phyloP scores from a whole-genome alignment of 2,797 vertebrate species.

The Gymnothorax reevesii region DNA sequence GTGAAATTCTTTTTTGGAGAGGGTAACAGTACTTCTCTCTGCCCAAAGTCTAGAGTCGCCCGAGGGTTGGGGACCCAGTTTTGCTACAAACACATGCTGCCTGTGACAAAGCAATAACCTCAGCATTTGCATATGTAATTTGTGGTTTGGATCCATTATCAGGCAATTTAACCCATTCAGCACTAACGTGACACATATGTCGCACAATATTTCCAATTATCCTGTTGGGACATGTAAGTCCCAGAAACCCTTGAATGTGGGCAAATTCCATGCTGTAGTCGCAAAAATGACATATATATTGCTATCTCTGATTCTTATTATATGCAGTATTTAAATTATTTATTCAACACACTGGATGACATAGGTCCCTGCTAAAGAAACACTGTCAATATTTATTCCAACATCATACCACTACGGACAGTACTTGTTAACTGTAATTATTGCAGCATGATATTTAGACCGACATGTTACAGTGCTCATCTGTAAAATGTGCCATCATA shows the following conservation, averaged over 20 bases:
- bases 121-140: neutral
- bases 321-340: neutral
- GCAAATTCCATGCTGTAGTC: too few relatives aligned
- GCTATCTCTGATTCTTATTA: too few relatives aligned
- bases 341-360: neutral
- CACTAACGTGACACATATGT: too few relatives aligned
- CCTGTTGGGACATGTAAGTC: too few relatives aligned
- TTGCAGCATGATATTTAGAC: neutral
- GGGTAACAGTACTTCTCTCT: too few relatives aligned
- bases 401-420: neutral
- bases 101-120: neutral
- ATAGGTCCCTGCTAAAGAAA: neutral
- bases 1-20: too few relatives aligned
- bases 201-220: too few relatives aligned
- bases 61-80: neutral
- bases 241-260: too few relatives aligned
- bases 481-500: neutral
- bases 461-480: neutral
- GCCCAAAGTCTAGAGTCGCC: too few relatives aligned
- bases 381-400: neutral
- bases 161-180: neutral
- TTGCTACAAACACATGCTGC: neutral
- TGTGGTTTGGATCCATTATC: neutral
- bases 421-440: neutral
- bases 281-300: too few relatives aligned